phyloP scores from a whole-genome alignment of 2,113 vertebrate species.

The Pseudorectes ferrugineus region DNA sequence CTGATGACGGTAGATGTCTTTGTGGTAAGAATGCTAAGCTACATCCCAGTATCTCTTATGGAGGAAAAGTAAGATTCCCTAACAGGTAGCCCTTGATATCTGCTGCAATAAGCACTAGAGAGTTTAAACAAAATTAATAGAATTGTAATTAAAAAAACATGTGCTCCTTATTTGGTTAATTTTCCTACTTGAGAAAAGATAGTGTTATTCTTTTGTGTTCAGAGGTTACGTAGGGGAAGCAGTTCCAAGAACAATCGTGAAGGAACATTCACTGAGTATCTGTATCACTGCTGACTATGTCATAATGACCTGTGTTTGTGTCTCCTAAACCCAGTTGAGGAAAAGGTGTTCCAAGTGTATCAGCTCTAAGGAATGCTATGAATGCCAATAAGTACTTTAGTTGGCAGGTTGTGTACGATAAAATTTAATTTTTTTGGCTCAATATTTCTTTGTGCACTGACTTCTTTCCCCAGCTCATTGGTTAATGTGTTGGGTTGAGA shows the following conservation, averaged over 20 bases:
- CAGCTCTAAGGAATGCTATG: background rate
- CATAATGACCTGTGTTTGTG: background rate
- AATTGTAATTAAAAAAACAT: background rate
- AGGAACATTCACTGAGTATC: background rate
- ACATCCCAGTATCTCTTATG: background rate
- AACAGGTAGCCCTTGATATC: background rate
- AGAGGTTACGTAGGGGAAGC: background rate
- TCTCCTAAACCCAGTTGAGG: background rate
- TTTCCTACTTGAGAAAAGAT: background rate
- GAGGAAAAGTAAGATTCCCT: background rate
- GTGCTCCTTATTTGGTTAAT: background rate
- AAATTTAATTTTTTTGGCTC: background rate
- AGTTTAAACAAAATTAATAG: background rate
- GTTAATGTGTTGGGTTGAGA: background rate
- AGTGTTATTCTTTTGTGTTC: background rate
- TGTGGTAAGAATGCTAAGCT: background rate
- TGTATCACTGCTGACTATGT: background rate
- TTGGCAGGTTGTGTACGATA: background rate
- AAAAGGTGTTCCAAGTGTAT: background rate
- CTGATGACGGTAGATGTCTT: background rate
- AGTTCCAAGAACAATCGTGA: background rate
- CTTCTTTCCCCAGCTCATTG: background rate
- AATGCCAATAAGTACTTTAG: background rate
- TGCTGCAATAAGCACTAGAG: background rate
- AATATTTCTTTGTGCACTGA: background rate